A percentile compares a stretch with the other conserved stretches of the same genome.
Evolutionary conservation across 2,888 invertebrate genomes (phyloP).

Genomic region (Harpagoxenus sublaevis): DNA sequence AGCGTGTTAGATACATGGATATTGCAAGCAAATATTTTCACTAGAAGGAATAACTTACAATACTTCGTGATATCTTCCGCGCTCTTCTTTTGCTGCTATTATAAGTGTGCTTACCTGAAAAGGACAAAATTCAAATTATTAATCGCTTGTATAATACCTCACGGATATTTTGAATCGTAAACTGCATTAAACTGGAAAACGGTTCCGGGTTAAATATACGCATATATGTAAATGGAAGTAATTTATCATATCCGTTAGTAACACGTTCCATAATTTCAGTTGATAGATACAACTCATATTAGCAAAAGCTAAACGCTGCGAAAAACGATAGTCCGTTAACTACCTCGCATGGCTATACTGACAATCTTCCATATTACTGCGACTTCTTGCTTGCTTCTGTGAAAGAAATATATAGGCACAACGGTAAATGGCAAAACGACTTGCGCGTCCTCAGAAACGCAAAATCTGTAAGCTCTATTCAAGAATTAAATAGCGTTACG

Average conservation of each 20-base stretch:
- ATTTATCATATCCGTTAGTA: conserved; percentile 40
- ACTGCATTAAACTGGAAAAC: not conserved
- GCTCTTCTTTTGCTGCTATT: not conserved
- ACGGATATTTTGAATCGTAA: not conserved
- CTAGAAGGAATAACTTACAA: not conserved
- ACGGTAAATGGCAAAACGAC: conserved; percentile 39
- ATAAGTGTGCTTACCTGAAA: conserved; percentile 22
- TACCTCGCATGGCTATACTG: conserved; percentile 35
- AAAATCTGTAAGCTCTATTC: conserved; percentile 48
- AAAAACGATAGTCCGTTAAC: conserved; percentile 53
- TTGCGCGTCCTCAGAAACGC: conserved; percentile 24
- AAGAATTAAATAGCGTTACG: conserved; percentile 36
- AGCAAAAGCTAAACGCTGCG: conserved; percentile 20
- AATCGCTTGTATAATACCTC: not conserved
- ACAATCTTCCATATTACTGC: conserved; percentile 27
- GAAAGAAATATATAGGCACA: conserved; percentile 34
- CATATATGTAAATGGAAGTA: conserved; percentile 13
- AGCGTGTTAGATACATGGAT: not conserved
- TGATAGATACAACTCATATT: conserved; percentile 23
- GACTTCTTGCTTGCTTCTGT: conserved; percentile 7
- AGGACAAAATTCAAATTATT: conserved; percentile 21
- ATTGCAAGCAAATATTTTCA: not conserved
- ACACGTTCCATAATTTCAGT: conserved; percentile 24
- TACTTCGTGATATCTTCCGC: not conserved
- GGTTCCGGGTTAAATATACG: not conserved